Percentiles rank a stretch among this genome's conserved stretches.
Conservation (phyloP, 2,888 invertebrate species). For the Venustoraphidia nigricollis region DNA sequence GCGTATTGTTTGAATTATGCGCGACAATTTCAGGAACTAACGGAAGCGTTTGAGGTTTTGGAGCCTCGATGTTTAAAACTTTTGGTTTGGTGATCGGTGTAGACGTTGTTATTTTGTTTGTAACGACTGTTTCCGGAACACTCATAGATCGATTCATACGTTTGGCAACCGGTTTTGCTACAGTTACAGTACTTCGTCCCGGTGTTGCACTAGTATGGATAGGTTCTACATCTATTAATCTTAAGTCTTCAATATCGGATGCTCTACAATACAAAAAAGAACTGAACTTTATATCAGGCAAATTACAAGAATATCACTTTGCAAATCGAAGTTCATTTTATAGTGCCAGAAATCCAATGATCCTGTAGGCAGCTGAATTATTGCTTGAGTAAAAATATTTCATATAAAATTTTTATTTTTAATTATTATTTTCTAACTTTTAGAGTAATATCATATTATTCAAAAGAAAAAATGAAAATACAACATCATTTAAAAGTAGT, state of each 20-base stretch:
- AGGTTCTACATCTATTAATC: slow-evolving; percentile 52
- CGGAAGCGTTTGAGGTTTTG: slow-evolving; percentile 23
- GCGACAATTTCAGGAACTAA: neutral
- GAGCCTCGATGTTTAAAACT: slow-evolving; percentile 17
- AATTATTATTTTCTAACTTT: no score
- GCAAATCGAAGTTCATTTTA: no score
- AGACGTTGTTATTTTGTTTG: slow-evolving; percentile 28
- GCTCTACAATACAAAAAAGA: slow-evolving; percentile 33
- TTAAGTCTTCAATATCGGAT: slow-evolving; percentile 56
- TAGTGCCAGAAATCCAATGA: no score
- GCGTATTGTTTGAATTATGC: slow-evolving; percentile 21
- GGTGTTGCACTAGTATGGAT: slow-evolving; percentile 19
- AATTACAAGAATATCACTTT: no score
- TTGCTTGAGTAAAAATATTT: no score
- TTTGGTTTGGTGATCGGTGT: slow-evolving; percentile 21
- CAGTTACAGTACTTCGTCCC: slow-evolving; percentile 31
- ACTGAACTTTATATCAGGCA: neutral
- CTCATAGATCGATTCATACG: slow-evolving; percentile 31
- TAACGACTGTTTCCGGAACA: slow-evolving; percentile 23
- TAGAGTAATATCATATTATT: no score
- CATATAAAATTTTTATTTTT: no score
- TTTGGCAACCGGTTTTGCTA: slow-evolving; percentile 37
- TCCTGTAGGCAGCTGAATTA: no score
- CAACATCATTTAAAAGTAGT: no score
- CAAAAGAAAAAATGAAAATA: no score